A percentile compares a stretch with the other conserved stretches of the same genome.
These are phyloP conservation scores for Philotrypesis tridentata DNA, from an alignment of 1,140 invertebrate genomes.

Conservation along the genomic window DNA sequence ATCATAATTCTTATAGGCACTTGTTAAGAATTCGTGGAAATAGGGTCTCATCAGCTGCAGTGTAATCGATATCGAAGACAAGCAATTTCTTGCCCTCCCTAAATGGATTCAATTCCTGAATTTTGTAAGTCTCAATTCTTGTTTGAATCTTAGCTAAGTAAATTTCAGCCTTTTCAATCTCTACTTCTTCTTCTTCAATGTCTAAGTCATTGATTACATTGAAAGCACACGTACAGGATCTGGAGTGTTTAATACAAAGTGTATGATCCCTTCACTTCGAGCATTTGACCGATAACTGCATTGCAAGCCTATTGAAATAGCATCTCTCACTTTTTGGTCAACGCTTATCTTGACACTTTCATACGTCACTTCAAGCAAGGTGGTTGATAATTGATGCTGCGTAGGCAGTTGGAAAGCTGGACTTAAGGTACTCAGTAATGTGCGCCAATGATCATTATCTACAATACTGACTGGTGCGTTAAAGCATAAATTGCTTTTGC, in stretches of 20 bases:
- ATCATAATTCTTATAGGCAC: slow-evolving; percentile 92
- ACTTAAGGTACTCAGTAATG: slow-evolving; percentile 50
- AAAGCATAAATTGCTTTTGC: slow-evolving; percentile 53
- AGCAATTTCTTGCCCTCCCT: slow-evolving; percentile 90
- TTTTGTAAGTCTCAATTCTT: slow-evolving; percentile 89
- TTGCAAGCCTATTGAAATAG: slow-evolving; percentile 52
- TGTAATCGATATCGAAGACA: slow-evolving; percentile 98
- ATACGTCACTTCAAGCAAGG: slow-evolving; percentile 50
- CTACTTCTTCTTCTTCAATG: slow-evolving; percentile 90
- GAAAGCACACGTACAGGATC: too few relatives aligned
- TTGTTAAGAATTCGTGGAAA: slow-evolving; percentile 94
- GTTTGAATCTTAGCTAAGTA: slow-evolving; percentile 87
- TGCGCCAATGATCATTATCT: slow-evolving; percentile 52
- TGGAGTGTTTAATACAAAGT: slow-evolving; percentile 59
- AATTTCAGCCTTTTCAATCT: slow-evolving; percentile 87
- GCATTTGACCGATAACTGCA: slow-evolving; percentile 63
- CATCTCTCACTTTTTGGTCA: slow-evolving; percentile 49
- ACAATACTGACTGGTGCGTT: slow-evolving; percentile 48
- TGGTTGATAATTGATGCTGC: slow-evolving; percentile 51
- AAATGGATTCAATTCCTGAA: slow-evolving; percentile 87
- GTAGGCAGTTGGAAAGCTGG: slow-evolving; percentile 52
- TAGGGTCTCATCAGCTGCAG: slow-evolving; percentile 95
- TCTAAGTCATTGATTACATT: slow-evolving; percentile 92
- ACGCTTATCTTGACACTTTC: slow-evolving; percentile 46
- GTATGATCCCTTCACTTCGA: slow-evolving; percentile 58